phyloP scores from a whole-genome alignment of 2,888 invertebrate species.

The Leptinotarsa haldemani region DNA sequence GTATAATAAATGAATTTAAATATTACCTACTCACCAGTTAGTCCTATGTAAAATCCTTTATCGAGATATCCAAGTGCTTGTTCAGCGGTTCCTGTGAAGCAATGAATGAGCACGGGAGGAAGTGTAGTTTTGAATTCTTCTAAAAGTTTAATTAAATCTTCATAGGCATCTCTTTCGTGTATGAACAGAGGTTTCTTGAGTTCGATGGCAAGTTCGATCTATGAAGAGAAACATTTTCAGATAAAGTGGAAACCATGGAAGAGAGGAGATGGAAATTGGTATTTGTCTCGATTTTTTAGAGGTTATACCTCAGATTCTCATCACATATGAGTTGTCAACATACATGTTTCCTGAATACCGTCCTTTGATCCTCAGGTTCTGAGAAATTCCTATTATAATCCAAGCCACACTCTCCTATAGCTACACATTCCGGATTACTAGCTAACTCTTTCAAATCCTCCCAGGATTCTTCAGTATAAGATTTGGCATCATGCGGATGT shows the following conservation, averaged over 20 bases:
- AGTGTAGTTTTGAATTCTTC: conserved; percentile 68
- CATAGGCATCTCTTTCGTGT: conserved; percentile 92
- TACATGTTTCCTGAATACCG: conserved; percentile 89
- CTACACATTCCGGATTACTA: conserved; percentile 88
- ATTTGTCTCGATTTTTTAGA: too few species aligned
- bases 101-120: conserved; percentile 90
- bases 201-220: conserved; percentile 87
- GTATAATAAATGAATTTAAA: background rate
- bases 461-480: conserved; percentile 83
- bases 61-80: conserved; percentile 87
- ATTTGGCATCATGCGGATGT: conserved; percentile 94
- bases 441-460: conserved; percentile 81
- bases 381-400: conserved; percentile 96
- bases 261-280: too few species aligned
- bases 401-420: conserved; percentile 93
- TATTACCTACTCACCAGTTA: conserved; percentile 71
- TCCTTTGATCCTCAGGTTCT: conserved; percentile 85
- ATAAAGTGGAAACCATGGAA: too few species aligned
- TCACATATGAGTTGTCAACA: conserved; percentile 19
- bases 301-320: background rate
- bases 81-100: conserved; percentile 89
- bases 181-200: conserved; percentile 89
- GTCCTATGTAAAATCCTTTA: conserved; percentile 86
- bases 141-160: conserved; percentile 83
- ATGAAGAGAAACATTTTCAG: conserved; percentile 51